A percentile compares a stretch with the other conserved stretches of the same genome.
phyloP scores from a whole-genome alignment of 2,888 invertebrate species.

The Apamea anceps region DNA sequence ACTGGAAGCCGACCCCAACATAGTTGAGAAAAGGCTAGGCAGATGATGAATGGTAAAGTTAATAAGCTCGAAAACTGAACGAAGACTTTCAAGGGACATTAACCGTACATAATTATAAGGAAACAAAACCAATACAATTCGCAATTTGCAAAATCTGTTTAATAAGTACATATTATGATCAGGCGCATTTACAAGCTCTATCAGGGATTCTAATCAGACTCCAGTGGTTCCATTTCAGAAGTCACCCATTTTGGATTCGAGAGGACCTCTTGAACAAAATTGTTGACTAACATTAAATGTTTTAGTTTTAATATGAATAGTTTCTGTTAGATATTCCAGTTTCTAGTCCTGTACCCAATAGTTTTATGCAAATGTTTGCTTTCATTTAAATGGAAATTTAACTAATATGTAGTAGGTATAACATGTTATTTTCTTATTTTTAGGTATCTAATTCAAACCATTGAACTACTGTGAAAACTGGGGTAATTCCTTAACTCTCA shows the following conservation, averaged over 20 bases:
- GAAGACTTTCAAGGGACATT: too few relatives aligned
- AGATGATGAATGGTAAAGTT: background rate
- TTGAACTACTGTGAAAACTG: background rate
- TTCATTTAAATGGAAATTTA: background rate
- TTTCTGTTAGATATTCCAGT: constrained; percentile 23
- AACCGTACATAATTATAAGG: too few relatives aligned
- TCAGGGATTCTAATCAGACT: constrained; percentile 8
- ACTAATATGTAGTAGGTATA: background rate
- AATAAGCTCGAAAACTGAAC: too few relatives aligned
- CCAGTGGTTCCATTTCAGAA: constrained; percentile 22
- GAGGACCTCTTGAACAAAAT: constrained; percentile 20
- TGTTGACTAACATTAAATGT: constrained; percentile 44
- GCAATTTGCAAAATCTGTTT: background rate
- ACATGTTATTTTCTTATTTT: background rate
- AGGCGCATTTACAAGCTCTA: background rate
- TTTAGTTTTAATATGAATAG: constrained; percentile 33
- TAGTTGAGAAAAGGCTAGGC: too few relatives aligned
- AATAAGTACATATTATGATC: background rate
- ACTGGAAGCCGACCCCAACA: too few relatives aligned
- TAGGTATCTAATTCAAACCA: background rate
- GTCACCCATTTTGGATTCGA: constrained; percentile 23
- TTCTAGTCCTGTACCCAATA: constrained; percentile 20
- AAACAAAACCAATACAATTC: background rate
- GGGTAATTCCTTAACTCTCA: background rate
- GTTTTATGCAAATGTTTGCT: constrained; percentile 9